These are phyloP conservation scores for Scyliorhinus canicula DNA, from an alignment of 2,797 vertebrate species.

Conservation along the genomic window DNA sequence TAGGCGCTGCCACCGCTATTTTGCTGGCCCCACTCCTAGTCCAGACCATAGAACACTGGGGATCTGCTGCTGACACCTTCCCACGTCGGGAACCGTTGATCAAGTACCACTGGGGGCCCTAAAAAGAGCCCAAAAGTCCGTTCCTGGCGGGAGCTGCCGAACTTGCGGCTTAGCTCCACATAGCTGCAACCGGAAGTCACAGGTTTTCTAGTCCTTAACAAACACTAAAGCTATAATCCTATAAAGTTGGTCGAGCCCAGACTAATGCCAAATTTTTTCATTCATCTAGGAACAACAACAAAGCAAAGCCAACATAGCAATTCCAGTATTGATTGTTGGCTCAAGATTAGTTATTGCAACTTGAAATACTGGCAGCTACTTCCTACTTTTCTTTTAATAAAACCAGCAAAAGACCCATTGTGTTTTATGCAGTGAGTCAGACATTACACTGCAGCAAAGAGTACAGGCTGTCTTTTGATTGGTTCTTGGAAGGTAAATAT, in stretches of 20 bases:
- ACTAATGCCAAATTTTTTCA: not conserved
- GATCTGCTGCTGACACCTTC: too few species aligned
- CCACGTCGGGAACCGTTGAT: too few species aligned
- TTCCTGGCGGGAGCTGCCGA: too few species aligned
- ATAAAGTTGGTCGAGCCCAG: not conserved
- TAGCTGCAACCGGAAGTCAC: too few species aligned
- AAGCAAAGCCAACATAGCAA: not conserved
- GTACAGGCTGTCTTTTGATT: not conserved
- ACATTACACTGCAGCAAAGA: not conserved
- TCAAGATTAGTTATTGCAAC: not conserved
- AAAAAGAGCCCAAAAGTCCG: too few species aligned
- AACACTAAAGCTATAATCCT: not conserved
- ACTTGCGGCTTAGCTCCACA: too few species aligned
- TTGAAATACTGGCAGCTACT: not conserved
- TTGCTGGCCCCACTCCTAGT: too few species aligned
- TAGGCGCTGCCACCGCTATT: too few species aligned
- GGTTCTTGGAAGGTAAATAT: too few species aligned
- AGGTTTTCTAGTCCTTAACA: not conserved
- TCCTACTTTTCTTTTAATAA: not conserved
- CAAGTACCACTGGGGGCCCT: too few species aligned
- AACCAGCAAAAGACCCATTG: not conserved
- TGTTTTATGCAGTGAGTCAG: not conserved
- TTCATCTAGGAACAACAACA: conserved; percentile 13
- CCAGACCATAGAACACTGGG: too few species aligned
- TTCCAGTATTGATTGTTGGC: conserved; percentile 9